These are phyloP conservation scores for Athalia circularis DNA, from an alignment of 2,888 invertebrate genomes.

Conservation along the genomic window DNA sequence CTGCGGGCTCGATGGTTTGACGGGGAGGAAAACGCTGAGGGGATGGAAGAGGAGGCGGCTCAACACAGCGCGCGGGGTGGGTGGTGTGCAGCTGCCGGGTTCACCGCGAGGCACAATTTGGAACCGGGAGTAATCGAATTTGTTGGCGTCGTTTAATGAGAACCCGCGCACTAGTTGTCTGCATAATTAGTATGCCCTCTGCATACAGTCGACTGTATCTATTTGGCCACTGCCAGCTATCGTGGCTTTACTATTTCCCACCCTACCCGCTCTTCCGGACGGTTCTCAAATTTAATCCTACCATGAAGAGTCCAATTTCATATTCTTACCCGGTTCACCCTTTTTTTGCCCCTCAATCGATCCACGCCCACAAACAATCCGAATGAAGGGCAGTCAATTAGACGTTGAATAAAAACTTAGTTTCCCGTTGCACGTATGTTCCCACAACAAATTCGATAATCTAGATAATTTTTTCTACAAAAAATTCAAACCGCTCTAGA, in stretches of 20 bases:
- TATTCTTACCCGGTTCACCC: background rate
- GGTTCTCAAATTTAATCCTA: slow-evolving; percentile 36
- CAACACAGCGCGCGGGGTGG: background rate
- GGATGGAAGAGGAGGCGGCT: slow-evolving; percentile 3
- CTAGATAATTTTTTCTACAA: no score
- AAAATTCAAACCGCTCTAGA: no score
- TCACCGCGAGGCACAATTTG: slow-evolving; percentile 69
- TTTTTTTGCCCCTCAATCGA: background rate
- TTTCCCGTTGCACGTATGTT: no score
- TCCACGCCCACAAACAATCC: no score
- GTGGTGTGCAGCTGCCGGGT: slow-evolving; percentile 48
- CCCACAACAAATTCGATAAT: no score
- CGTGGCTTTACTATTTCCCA: background rate
- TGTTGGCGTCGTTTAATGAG: slow-evolving; percentile 73
- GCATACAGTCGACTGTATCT: slow-evolving; percentile 38
- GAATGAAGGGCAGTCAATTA: no score
- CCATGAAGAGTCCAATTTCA: background rate
- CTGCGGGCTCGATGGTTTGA: slow-evolving; percentile 26
- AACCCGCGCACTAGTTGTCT: slow-evolving; percentile 71
- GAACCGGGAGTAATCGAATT: slow-evolving; percentile 73
- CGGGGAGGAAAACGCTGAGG: slow-evolving; percentile 10
- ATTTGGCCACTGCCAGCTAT: slow-evolving; percentile 30
- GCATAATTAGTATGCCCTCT: slow-evolving; percentile 70
- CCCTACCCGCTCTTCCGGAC: slow-evolving; percentile 5
- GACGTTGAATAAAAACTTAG: no score